Base-by-base conservation (phyloP, 1,140 invertebrate genomes). In the Zaprionus ornatus region DNA sequence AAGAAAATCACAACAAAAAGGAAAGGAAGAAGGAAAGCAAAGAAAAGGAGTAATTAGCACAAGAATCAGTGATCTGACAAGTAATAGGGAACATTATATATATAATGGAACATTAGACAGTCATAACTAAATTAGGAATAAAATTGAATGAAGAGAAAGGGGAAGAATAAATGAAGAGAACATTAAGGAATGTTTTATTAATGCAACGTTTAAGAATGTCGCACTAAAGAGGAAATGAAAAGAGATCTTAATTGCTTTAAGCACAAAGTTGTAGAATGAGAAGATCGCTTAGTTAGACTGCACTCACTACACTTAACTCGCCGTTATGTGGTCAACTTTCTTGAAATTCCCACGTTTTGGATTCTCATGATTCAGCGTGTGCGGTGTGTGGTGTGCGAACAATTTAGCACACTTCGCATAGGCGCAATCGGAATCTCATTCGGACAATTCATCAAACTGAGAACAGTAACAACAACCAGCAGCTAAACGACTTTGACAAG, bases 401-500 rank as follows among this genome's bases (percentile, higher is more conserved):
- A 70, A 84, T 88, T 88, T 83, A 80, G 80, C 85, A 78, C 84
- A 86, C 83, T 87, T 56, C 54, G 74, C 48, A n/a, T 57, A 55
- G 40, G 40, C 42, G 59, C 27, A 57, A 62, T 67, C 55, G 35
- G 50, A 59, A 67, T 57, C 60, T 73, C 73, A 63, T 50, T 63
- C 21, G 63, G 74, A 88, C 74, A 74, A 88, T 88, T 72, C 84
- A 88, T 88, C 85, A 88, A 84, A 73, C 56, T 52, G 64, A 25
- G n/a, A 72, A 48, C 12, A 56, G 25, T 4, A 42, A 15, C 45
- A 60, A 45, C 23, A 67, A 55, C 15, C 70, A 61, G 56, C 72
- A 71, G 54, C 82, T 86, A 86, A 86, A 77, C 66, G 78, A 60
- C 84, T 79, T 80, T 88, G 84, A 87, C 84, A 87, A 71, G 54